Base-by-base conservation (phyloP, 2,113 vertebrate genomes). In the Carassius auratus region DNA sequence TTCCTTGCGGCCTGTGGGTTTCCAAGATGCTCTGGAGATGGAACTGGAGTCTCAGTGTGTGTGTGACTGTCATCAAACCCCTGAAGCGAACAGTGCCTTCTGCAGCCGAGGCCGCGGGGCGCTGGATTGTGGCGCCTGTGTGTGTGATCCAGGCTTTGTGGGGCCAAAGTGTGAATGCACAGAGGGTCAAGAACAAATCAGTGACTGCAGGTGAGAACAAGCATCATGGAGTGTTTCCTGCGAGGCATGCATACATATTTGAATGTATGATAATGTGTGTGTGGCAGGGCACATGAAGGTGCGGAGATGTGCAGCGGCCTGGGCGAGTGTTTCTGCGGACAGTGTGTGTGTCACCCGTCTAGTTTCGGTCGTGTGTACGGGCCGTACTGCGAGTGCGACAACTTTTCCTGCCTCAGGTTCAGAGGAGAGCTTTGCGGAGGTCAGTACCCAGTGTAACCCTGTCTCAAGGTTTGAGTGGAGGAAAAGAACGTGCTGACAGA, bases 371-470 rank as follows among this genome's bases (percentile, higher is more conserved):
- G 85, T 62, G 95, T 99, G 74, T 99, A 99, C 0, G 98, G 98
- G 21, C 90, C 94, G 0, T 93, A 90, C 91, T 99, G 98, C 42
- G 95, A 99, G 90, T 99, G 98, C 13, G 95, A 98, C 9, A 89
- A 98, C 90, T 99, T 98, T 92, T 99, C 98, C 1, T 99, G 98
- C 30, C 90, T 93, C 79, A 92, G 97, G 68, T 96, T 97, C 93
- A 94, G 94, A 42, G 98, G 98, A 7, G 93, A 98, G n/a, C 95
- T 97, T 78, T 99, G 98, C 0, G 97, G 94, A 96, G 98, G 98
- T 99, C 95, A 26, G 92, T 76, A 57, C 42, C 8, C 17, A 30
- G 3, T 30, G 13, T n/a, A 12, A 59, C 74, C 3, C 2, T 15
- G 42, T 45, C 42, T 45, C 8, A 45, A 45, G 42, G 9, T 45